Evolutionary conservation across 1,140 invertebrate species (phyloP), one percentile per base, ranked within the genome.

Genomic region (Batillaria attramentaria): DNA sequence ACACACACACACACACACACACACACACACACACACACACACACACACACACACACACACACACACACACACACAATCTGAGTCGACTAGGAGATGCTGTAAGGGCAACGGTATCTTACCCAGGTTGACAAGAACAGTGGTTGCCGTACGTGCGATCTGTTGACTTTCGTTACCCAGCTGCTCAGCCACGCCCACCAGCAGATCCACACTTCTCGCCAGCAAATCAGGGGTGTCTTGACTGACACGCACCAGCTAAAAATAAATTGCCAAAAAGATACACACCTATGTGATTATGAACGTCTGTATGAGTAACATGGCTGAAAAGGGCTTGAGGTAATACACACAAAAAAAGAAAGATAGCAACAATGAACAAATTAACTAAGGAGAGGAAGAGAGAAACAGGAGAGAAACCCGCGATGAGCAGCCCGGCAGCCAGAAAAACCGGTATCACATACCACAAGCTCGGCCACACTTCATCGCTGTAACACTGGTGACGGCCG

Each of bases 141-240:
- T 91, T 3, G 94, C 93, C 82, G 91, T 91, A 73, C 92, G 92
- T 2, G 93, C 93, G n/a, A 95, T 92, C 13, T 88, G 89, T 50
- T 94, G 83, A 86, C 94, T 92, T 8, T 92, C 89, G 81, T 94
- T 93, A 6, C 88, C 89, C 2, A 95, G 89, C 87, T 92, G 93
- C 46, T 93, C 91, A 41, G 93, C 89, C 6, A 93, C 86, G 35
- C 90, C 91, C 6, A 79, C 28, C 13, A 85, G 50, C 16, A 85
- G 41, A n/a, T 82, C 83, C 43, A 60, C 41, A 33, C 72, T 46
- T 28, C 54, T 35, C 31, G 72, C 20, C 16, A 84, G 33, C n/a
- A 77, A 74, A 33, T 72, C 46, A n/a, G 78, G 62, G 37, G 69
- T 39, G 18, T 78, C 81, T 37, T 43, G 65, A 42, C 69, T 70